Evolutionary conservation across 2,113 vertebrate species (phyloP).

Genomic region (Tauraco erythrolophus): DNA sequence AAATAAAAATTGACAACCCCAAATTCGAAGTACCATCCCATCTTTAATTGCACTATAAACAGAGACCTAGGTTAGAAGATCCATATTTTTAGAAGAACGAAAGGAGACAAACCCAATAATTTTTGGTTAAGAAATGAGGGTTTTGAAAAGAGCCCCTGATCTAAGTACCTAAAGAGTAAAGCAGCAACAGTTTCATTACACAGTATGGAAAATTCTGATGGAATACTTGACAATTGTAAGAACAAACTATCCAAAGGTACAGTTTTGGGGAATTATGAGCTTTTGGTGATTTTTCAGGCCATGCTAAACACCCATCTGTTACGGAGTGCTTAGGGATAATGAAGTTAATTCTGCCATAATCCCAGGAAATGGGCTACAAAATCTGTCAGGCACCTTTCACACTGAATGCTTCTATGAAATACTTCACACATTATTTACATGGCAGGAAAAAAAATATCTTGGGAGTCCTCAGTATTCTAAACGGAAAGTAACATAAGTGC

Average conservation of each 20-base stretch:
- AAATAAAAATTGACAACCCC: background rate
- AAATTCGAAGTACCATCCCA: background rate
- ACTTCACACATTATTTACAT: slow-evolving; percentile 10
- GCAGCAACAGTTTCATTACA: background rate
- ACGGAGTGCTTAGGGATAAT: background rate
- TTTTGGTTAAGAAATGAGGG: background rate
- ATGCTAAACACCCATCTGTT: slow-evolving; percentile 21
- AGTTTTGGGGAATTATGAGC: background rate
- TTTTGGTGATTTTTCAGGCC: slow-evolving; percentile 31
- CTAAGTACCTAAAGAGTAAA: background rate
- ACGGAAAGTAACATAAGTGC: background rate
- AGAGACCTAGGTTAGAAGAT: background rate
- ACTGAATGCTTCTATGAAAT: slow-evolving; percentile 20
- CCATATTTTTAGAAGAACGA: background rate
- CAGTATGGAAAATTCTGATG: background rate
- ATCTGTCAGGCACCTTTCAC: slow-evolving; percentile 31
- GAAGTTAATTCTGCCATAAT: slow-evolving; percentile 35
- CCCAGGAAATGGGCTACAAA: slow-evolving; percentile 31
- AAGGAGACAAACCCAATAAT: background rate
- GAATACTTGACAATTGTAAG: background rate
- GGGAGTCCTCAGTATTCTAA: background rate
- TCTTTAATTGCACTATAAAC: background rate
- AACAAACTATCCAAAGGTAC: background rate
- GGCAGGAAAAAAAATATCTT: background rate
- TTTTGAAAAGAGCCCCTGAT: background rate